These are phyloP conservation scores for Eremobia ochroleuca DNA, from an alignment of 2,888 invertebrate genomes.

Conservation along the genomic window DNA sequence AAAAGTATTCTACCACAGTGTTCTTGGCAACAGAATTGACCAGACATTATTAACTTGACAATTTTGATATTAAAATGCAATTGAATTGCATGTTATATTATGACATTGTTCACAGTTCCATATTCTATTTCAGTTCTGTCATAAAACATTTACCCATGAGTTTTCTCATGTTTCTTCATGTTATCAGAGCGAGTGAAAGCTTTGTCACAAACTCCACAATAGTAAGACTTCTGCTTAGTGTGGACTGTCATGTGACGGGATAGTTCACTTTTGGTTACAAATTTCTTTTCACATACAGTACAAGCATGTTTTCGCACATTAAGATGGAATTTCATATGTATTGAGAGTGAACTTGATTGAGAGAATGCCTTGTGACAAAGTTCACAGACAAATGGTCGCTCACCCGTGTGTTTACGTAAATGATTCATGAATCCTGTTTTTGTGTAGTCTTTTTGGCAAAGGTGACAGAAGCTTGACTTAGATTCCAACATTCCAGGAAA, in stretches of 20 bases:
- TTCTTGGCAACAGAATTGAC: slow-evolving; percentile 65
- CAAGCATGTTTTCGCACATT: slow-evolving; percentile 90
- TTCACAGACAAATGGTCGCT: slow-evolving; percentile 90
- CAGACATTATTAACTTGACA: slow-evolving; percentile 55
- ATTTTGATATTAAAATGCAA: slow-evolving; percentile 66
- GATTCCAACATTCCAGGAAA: slow-evolving; percentile 90
- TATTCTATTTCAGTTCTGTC: slow-evolving; percentile 66
- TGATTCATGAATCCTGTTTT: slow-evolving; percentile 91
- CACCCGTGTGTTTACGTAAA: slow-evolving; percentile 89
- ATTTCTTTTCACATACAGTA: slow-evolving; percentile 90
- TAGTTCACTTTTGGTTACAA: slow-evolving; percentile 90
- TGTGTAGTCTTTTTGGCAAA: slow-evolving; percentile 90
- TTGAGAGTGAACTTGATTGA: slow-evolving; percentile 89
- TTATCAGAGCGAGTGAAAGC: slow-evolving; percentile 90
- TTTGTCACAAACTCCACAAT: slow-evolving; percentile 90
- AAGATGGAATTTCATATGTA: slow-evolving; percentile 90
- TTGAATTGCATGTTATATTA: slow-evolving; percentile 66
- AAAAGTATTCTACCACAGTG: slow-evolving; percentile 74
- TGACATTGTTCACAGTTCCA: slow-evolving; percentile 68
- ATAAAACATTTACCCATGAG: slow-evolving; percentile 83
- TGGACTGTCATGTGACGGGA: slow-evolving; percentile 91
- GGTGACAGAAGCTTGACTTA: slow-evolving; percentile 89
- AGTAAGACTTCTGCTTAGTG: slow-evolving; percentile 90
- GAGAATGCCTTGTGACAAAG: slow-evolving; percentile 90
- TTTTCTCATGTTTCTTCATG: slow-evolving; percentile 91